Base-by-base conservation (phyloP, 2,113 vertebrate genomes). In the Edolisoma coerulescens region DNA sequence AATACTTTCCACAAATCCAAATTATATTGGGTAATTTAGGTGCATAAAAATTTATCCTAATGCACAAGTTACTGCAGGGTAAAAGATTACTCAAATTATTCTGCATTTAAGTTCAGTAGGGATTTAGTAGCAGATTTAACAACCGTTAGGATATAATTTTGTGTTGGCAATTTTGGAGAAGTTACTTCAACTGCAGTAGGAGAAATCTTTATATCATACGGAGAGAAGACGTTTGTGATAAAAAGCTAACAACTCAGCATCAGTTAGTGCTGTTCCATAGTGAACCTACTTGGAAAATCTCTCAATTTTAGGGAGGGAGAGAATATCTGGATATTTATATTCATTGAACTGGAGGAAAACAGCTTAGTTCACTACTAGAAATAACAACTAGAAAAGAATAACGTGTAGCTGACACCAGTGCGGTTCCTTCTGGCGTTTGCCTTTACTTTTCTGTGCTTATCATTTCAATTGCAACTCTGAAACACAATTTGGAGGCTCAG, bases 401-500 rank as follows among this genome's bases (percentile, higher is more conserved):
- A 95, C 64, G 22, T 32, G 50, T 92, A 74, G 79, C 68, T 96
- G 87, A 91, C 85, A 92, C 47, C n/a, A 47, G 35, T 90, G 3
- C 13, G 84, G 41, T 45, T 89, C 37, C 65, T 92, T 81, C 75
- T 81, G 76, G 64, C 7, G 1, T 86, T 91, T 89, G 39, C 71
- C 75, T 95, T 96, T 93, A 61, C n/a, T 93, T 90, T 93, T 85
- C 39, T 76, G 63, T 37, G n/a, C n/a, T 91, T 94, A 85, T 89
- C 32, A 83, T 94, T 95, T 90, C 79, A 86, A 30, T 74, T 88
- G 87, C 90, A 90, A 74, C 60, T 88, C 87, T 63, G 75, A 95
- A 94, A 91, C 63, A 80, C 93, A 94, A 90, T 96, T 93, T 95
- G 82, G 85, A 88, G 68, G 59, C 41, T 93, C 92, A 77, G 75